phyloP scores from a whole-genome alignment of 64 coral and sea anemone genomes.

The Acropora yongei region DNA sequence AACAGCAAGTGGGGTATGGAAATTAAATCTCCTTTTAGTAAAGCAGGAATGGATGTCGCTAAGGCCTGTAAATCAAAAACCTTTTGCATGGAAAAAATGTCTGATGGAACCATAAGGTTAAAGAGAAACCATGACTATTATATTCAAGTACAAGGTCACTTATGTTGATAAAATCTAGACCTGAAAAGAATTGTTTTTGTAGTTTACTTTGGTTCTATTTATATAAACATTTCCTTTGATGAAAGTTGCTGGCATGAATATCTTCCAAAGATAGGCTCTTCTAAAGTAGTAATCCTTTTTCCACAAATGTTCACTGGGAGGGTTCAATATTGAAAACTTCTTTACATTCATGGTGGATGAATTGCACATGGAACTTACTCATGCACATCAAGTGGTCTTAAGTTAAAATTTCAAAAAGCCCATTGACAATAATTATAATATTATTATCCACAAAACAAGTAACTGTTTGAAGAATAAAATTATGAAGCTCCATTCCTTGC shows the following conservation, averaged over 20 bases:
- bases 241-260: neutral
- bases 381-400: neutral
- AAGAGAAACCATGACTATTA: neutral
- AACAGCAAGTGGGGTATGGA: neutral
- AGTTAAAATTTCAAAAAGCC: slow-evolving; percentile 11
- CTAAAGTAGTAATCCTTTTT: neutral
- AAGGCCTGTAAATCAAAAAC: slow-evolving; percentile 33
- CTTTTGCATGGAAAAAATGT: slow-evolving; percentile 9
- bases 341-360: slow-evolving; percentile 29
- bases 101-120: neutral
- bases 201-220: slow-evolving; percentile 30
- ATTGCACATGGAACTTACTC: neutral
- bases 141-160: slow-evolving; percentile 27
- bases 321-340: neutral
- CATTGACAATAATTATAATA: slow-evolving; percentile 2
- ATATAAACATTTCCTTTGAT: slow-evolving; percentile 11
- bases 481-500: no score
- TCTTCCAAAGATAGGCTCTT: slow-evolving; percentile 36
- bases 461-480: no score
- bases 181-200: slow-evolving; percentile 14
- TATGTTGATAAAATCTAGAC: neutral
- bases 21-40: neutral
- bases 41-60: slow-evolving; percentile 22
- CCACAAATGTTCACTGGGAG: slow-evolving; percentile 19
- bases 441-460: neutral